These are phyloP conservation scores for Calliopsis andreniformis DNA, from an alignment of 1,140 invertebrate species.

Conservation along the genomic window DNA sequence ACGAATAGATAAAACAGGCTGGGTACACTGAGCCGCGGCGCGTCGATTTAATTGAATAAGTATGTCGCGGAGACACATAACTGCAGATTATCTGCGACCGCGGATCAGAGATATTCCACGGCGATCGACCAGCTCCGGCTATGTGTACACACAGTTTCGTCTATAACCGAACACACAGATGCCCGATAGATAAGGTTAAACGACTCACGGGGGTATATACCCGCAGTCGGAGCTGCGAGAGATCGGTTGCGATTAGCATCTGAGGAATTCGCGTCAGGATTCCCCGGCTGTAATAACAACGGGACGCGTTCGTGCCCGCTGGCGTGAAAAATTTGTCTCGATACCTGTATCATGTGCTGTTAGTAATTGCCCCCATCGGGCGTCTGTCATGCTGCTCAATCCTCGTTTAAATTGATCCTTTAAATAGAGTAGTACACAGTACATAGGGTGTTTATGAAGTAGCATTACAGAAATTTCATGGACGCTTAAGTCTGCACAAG, in stretches of 20 bases:
- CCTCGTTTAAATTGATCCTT: no score
- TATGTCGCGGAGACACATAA: slow-evolving; percentile 17
- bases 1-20: background rate
- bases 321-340: slow-evolving; percentile 53
- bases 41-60: slow-evolving; percentile 40
- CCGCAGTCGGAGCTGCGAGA: background rate
- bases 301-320: slow-evolving; percentile 42
- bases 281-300: slow-evolving; percentile 41
- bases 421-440: no score
- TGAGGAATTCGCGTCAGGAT: slow-evolving; percentile 33
- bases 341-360: slow-evolving; percentile 12
- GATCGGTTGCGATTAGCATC: slow-evolving; percentile 54
- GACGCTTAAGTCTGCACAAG: no score
- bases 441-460: no score
- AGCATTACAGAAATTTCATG: no score
- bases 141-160: slow-evolving; percentile 47
- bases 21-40: background rate
- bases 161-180: slow-evolving; percentile 51
- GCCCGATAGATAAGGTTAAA: slow-evolving; percentile 33
- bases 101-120: slow-evolving; percentile 47
- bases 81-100: slow-evolving; percentile 40
- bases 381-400: no score
- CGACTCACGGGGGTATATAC: slow-evolving; percentile 6
- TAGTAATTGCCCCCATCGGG: no score
- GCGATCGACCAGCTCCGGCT: slow-evolving; percentile 16